Evolutionary conservation across 2,113 vertebrate genomes (phyloP).

Genomic region (Haemorhous mexicanus): DNA sequence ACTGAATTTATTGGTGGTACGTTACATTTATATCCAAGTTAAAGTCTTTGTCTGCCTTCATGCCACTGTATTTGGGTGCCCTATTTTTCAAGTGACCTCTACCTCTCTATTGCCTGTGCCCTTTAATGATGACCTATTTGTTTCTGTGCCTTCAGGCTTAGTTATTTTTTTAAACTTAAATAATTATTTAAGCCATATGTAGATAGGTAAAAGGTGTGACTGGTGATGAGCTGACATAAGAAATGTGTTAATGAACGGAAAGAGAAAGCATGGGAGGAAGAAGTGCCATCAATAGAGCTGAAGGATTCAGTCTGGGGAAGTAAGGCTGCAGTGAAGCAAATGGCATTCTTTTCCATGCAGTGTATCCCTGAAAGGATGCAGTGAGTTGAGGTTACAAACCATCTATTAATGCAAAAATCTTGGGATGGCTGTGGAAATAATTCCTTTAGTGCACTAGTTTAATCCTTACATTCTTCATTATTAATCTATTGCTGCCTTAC

Average conservation of each 20-base stretch:
- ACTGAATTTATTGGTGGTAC: neutral
- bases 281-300: neutral
- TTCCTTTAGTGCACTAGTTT: neutral
- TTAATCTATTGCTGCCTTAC: neutral
- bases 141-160: neutral
- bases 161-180: neutral
- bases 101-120: neutral
- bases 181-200: neutral
- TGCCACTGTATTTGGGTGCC: neutral
- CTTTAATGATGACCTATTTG: neutral
- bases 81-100: neutral
- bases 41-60: neutral
- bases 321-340: neutral
- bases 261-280: neutral
- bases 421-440: neutral
- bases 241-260: neutral
- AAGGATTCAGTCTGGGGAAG: neutral
- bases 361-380: neutral
- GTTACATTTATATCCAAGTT: neutral
- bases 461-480: neutral
- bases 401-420: neutral
- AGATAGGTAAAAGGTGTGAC: neutral
- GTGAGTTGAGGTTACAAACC: neutral
- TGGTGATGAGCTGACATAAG: neutral
- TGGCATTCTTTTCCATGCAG: neutral